Evolutionary conservation across 30 jellyfish, hydroid and myxozoan genomes (phyloP).

Genomic region (Rhopilema esculentum): DNA sequence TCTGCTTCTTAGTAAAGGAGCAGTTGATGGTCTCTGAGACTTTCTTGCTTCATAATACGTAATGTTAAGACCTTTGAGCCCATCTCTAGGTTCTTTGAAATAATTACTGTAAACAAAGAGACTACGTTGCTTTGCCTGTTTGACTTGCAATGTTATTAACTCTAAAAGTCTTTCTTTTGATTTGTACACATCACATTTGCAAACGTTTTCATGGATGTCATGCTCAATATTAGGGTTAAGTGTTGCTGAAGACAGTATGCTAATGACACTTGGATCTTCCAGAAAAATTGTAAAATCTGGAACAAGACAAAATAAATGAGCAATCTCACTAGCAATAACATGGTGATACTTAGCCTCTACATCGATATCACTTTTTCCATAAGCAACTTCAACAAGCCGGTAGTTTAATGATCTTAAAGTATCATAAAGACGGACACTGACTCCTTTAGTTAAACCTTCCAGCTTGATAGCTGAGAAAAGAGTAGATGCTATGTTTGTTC

Average conservation of each 20-base stretch:
- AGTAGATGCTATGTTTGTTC: constrained; percentile 30
- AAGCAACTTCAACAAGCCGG: constrained; percentile 36
- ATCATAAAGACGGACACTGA: constrained; percentile 13
- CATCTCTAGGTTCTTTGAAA: not conserved
- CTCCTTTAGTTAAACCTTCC: constrained; percentile 15
- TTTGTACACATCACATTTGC: not conserved
- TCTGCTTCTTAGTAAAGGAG: constrained; percentile 18
- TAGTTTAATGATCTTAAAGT: constrained; percentile 17
- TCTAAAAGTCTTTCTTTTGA: constrained; percentile 22
- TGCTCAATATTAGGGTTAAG: constrained; percentile 6
- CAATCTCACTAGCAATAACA: constrained; percentile 52
- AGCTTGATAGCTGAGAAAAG: constrained; percentile 33
- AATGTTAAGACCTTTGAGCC: not conserved
- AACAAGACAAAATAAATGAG: constrained; percentile 44
- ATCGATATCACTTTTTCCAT: constrained; percentile 46
- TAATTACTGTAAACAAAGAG: not conserved
- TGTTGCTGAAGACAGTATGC: constrained; percentile 47
- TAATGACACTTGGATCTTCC: constrained; percentile 27
- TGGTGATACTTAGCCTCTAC: constrained; percentile 22
- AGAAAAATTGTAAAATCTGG: constrained; percentile 27
- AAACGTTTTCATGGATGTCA: not conserved
- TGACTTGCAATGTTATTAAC: constrained; percentile 26
- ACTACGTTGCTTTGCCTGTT: constrained; percentile 10
- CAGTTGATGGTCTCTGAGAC: constrained; percentile 50
- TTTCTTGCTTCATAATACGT: not conserved